Base-by-base conservation (phyloP, 1,140 invertebrate species). In the Drosophila albomicans region DNA sequence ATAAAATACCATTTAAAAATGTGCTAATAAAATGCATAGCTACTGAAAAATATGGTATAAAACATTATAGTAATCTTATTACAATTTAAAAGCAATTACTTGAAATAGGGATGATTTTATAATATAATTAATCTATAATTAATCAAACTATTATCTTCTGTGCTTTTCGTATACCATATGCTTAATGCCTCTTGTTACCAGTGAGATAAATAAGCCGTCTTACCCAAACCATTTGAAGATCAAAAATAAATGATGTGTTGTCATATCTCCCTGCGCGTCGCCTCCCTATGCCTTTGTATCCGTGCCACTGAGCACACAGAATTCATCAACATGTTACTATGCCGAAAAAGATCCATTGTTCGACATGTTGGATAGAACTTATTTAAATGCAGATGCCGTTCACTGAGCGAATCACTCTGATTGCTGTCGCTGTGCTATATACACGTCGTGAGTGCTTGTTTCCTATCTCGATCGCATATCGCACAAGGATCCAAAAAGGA, bases 311-410 rank as follows among this genome's bases (percentile, higher is more conserved):
- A 38, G 46, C 74, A 43, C 63, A 61, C 62, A 54, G 68, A 76
- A 86, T 88, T 86, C 82, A 78, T 86, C 82, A 87, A 88, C 80
- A 87, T 88, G 85, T 88, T 88, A 88, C 84, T 88, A 88, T 52
- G 62, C 54, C 58, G 74, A 79, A 78, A 62, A 51, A 75, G 70
- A 80, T 78, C 82, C 68, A 86, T 86, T 87, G 82, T 86, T 81
- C 57, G 68, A 71, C 51, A 82, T 80, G 72, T 71, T 13, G 61
- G 79, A 86, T 76, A 87, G 71, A 86, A 82, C 82, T 86, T 86
- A 86, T 86, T 86, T 86, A 86, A 86, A 86, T 86, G 75, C 82
- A 46, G 59, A 62, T 38, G 67, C 63, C 75, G 54, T 56, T 45
- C 54, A 68, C 49, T 74, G 64, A 89, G 82, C 58, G 85, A 89